Base-by-base conservation (phyloP, 2,888 invertebrate species). In the Cantharis rufa region DNA sequence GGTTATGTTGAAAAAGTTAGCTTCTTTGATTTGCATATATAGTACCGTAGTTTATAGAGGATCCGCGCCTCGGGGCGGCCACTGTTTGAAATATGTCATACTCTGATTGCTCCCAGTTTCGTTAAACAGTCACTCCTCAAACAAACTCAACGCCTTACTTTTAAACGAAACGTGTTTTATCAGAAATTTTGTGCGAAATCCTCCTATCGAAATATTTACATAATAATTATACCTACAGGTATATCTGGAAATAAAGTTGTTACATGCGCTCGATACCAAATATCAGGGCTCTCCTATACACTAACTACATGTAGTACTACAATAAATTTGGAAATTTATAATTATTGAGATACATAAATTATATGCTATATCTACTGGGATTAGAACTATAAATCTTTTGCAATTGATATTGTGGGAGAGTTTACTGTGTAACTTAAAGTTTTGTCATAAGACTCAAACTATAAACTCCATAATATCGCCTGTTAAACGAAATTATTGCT, bases 1-100 rank as follows among this genome's bases (percentile, higher is more conserved):
- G 83, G 82, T 81, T 82, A 80, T 80, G 80, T 81, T 81, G 83
- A 84, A 85, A 85, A 85, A 85, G 82, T 85, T 84, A 82, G 81
- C 83, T 82, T 82, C 80, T 80, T 78, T 79, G 81, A 85, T 86
- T 86, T 85, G 84, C 86, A 86, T 86, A 86, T 82, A 85, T 85
- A 86, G 84, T 84, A 82, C 83, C 82, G 82, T 82, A 83, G 82
- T 84, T 84, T 83, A 83, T 82, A 77, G 80, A 78, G 79, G 81
- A 79, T 76, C 79, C 74, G 74, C 79, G 82, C 81, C 69, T 69
- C 68, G 70, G 76, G 74, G 74, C 80, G 82, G 81, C 82, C 80
- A 81, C 81, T 81, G 77, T 79, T 80, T 79, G 79, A 80, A 79
- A 82, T 82, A 82, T 78, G 80, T 79, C 79, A 81, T 72, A 78